Conservation (phyloP, 2,888 invertebrate genomes). For the Fragum whitleyi region DNA sequence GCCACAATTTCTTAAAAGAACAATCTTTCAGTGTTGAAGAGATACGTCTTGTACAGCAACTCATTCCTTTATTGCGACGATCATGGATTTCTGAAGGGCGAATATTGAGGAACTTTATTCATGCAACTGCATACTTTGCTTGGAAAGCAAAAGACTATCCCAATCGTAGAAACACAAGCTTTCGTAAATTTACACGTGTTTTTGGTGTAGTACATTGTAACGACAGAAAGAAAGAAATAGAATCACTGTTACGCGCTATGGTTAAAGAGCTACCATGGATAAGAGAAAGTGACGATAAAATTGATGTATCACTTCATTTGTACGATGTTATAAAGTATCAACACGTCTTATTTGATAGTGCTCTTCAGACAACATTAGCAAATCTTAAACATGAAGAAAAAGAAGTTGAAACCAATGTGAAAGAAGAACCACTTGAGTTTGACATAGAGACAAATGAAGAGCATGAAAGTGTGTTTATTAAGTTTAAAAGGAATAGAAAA, state of each 20-base stretch:
- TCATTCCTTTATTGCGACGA: slow-evolving; percentile 28
- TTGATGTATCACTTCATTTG: slow-evolving; percentile 24
- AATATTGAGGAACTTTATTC: not conserved
- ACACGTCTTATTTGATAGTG: slow-evolving; percentile 24
- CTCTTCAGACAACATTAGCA: slow-evolving; percentile 27
- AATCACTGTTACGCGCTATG: slow-evolving; percentile 22
- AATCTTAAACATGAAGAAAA: slow-evolving; percentile 5
- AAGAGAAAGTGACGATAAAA: slow-evolving; percentile 19
- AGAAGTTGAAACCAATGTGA: not conserved
- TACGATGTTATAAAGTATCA: slow-evolving; percentile 44
- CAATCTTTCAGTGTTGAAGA: slow-evolving; percentile 4
- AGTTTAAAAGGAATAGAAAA: not conserved
- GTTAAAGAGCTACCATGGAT: slow-evolving; percentile 49
- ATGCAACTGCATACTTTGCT: slow-evolving; percentile 35
- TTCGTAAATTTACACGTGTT: slow-evolving; percentile 27
- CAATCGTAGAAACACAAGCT: not conserved
- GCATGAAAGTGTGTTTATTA: slow-evolving; percentile 9
- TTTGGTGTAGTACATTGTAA: slow-evolving; percentile 16
- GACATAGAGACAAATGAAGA: not conserved
- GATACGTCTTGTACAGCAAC: slow-evolving; percentile 28
- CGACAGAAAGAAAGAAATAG: slow-evolving; percentile 18
- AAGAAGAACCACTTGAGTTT: not conserved
- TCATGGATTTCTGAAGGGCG: slow-evolving; percentile 30
- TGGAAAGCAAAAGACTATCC: slow-evolving; percentile 31
- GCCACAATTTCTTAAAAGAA: slow-evolving; percentile 15